Conservation (phyloP, 2,797 vertebrate genomes). For the Pangasius djambal region DNA sequence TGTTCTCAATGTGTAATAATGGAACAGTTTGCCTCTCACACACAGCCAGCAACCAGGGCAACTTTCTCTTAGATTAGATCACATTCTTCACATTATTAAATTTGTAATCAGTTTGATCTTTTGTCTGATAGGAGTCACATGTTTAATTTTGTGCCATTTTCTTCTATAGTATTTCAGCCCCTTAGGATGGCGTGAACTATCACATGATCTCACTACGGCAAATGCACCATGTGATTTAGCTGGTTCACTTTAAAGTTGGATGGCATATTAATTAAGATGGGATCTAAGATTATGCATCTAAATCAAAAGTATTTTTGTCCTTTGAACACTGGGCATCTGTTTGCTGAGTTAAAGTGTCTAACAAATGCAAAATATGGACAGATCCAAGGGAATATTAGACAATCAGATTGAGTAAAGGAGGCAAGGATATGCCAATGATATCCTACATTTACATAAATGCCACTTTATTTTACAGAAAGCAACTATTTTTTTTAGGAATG, state of each 20-base stretch:
- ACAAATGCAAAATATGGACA: constrained; percentile 1
- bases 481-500: constrained; percentile 32
- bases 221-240: not conserved
- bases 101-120: constrained; percentile 20
- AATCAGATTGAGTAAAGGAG: constrained; percentile 1
- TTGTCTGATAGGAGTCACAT: not conserved
- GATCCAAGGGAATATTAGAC: not conserved
- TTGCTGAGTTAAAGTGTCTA: not conserved
- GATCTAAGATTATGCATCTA: not conserved
- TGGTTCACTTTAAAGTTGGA: not conserved
- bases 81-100: not conserved
- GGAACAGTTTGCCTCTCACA: constrained; percentile 23
- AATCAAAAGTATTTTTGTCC: not conserved
- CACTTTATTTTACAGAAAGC: constrained; percentile 26
- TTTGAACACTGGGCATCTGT: not conserved
- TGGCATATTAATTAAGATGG: not conserved
- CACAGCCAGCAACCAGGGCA: not conserved
- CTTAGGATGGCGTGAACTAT: not conserved
- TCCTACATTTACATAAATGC: constrained; percentile 40
- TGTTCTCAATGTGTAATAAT: constrained; percentile 1
- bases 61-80: not conserved
- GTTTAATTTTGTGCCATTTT: constrained; percentile 29
- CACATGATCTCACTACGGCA: not conserved
- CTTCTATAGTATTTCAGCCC: not conserved
- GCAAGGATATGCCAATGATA: constrained; percentile 25